Evolutionary conservation across 2,797 vertebrate species (phyloP).

Genomic region (Lagorchestes hirsutus): DNA sequence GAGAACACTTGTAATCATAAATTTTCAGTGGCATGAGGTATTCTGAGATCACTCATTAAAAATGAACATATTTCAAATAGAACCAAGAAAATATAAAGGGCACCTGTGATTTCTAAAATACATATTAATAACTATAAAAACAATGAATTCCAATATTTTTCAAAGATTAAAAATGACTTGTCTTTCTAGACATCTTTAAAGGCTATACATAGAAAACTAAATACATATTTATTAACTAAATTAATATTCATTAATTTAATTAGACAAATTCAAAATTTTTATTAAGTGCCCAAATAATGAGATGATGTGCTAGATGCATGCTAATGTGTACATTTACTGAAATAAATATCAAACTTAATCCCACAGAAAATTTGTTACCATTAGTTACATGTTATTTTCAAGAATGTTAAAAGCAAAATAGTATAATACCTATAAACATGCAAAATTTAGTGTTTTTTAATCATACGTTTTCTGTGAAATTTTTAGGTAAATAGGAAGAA

Average conservation of each 20-base stretch:
- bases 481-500: not conserved
- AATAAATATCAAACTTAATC: not conserved
- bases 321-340: not conserved
- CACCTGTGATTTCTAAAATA: not conserved
- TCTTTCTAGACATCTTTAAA: slow-evolving; percentile 7
- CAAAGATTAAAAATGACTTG: slow-evolving; percentile 21
- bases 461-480: not conserved
- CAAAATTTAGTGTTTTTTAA: not conserved
- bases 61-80: slow-evolving; percentile 33
- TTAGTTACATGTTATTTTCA: slow-evolving; percentile 8
- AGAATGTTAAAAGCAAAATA: slow-evolving; percentile 6
- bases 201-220: not conserved
- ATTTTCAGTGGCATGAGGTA: not conserved
- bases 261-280: not conserved
- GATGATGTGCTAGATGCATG: not conserved
- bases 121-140: not conserved
- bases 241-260: not conserved
- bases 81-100: not conserved
- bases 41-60: not conserved
- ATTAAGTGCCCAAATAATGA: not conserved
- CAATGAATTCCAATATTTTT: not conserved
- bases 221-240: not conserved
- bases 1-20: not conserved
- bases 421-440: not conserved
- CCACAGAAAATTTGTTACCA: slow-evolving; percentile 35